Conservation (phyloP, 2,797 vertebrate genomes). For the Halcyon chelicuti region DNA sequence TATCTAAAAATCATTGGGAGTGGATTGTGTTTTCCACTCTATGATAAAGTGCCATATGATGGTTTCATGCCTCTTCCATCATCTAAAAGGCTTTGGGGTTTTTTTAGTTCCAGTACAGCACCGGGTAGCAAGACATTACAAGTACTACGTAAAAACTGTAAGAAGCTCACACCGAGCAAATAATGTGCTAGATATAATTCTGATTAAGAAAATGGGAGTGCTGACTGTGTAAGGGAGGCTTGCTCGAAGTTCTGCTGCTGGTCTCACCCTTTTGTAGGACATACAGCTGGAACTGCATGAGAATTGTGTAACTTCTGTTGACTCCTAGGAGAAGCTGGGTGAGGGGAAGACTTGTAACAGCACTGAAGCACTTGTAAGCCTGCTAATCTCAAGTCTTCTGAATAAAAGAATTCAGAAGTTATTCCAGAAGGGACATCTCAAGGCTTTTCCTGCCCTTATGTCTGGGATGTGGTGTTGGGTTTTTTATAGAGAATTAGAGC, state of each 20-base stretch:
- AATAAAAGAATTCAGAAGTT: not conserved
- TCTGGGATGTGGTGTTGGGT: not conserved
- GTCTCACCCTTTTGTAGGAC: not conserved
- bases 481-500: not conserved
- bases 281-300: not conserved
- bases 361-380: not conserved
- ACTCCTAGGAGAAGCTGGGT: not conserved
- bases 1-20: not conserved
- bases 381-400: not conserved
- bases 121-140: not conserved
- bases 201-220: not conserved
- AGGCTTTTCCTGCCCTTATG: not conserved
- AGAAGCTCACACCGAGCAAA: not conserved
- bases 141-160: not conserved
- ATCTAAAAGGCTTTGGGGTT: not conserved
- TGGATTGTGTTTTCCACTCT: not conserved
- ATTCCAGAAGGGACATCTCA: not conserved
- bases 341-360: not conserved
- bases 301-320: accelerated
- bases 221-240: not conserved
- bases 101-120: not conserved
- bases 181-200: not conserved
- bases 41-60: not conserved
- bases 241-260: not conserved
- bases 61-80: not conserved